These are phyloP conservation scores for Drosophila helvetica DNA, from an alignment of 2,888 invertebrate genomes.

Conservation along the genomic window DNA sequence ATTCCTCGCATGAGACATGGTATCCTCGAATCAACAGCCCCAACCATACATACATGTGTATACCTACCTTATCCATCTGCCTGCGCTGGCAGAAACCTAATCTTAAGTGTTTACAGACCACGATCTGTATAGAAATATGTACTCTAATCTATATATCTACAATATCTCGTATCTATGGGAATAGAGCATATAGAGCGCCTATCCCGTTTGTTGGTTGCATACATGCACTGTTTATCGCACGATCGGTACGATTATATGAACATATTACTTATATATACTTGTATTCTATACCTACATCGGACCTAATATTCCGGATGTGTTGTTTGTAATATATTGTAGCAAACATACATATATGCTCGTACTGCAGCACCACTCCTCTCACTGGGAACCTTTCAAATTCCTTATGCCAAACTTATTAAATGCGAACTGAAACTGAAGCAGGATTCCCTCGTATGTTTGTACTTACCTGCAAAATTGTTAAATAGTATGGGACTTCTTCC, in stretches of 20 bases:
- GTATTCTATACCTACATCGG: neutral
- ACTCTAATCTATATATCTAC: constrained; percentile 15
- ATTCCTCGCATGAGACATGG: constrained; percentile 10
- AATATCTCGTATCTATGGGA: constrained; percentile 19
- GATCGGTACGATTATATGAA: constrained; percentile 12
- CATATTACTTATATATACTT: constrained; percentile 7
- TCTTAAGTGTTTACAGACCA: constrained; percentile 37
- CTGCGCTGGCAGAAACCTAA: constrained; percentile 8
- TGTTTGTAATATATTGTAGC: neutral
- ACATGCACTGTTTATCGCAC: constrained; percentile 1
- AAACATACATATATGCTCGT: constrained; percentile 22
- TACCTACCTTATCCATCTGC: constrained; percentile 5
- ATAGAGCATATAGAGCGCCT: neutral
- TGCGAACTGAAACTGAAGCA: constrained; percentile 39
- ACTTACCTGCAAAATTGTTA: too few species aligned
- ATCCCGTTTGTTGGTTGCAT: neutral
- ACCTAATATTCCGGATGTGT: neutral
- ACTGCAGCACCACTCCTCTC: constrained; percentile 11
- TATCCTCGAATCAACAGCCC: constrained; percentile 19
- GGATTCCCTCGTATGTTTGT: neutral
- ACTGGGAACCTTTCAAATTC: constrained; percentile 17
- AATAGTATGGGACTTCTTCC: too few species aligned
- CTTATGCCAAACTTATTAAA: constrained; percentile 58
- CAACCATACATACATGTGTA: constrained; percentile 6
- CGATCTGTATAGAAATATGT: constrained; percentile 13